Evolutionary conservation across 2,888 invertebrate species (phyloP).

Genomic region (Lasioglossum lativentre): DNA sequence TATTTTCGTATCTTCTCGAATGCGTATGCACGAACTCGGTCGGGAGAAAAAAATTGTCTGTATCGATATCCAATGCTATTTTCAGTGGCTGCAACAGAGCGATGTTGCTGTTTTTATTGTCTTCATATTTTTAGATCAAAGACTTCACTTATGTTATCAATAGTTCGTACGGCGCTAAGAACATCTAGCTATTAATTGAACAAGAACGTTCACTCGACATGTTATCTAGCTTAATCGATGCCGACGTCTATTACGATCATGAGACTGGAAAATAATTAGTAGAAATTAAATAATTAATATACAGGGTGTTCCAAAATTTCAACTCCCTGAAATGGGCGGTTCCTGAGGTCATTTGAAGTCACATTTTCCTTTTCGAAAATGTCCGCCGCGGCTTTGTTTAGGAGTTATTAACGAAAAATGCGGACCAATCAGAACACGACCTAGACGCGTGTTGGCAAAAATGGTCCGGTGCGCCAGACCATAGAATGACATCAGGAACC

Average conservation of each 20-base stretch:
- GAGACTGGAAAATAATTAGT: not conserved
- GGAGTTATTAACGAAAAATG: too few species aligned
- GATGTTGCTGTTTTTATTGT: not conserved
- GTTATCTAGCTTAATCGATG: not conserved
- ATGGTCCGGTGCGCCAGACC: too few species aligned
- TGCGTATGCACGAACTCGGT: conserved; percentile 2
- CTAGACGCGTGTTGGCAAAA: too few species aligned
- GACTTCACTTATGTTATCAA: not conserved
- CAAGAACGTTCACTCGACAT: not conserved
- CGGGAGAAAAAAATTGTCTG: conserved; percentile 11
- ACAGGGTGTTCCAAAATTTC: too few species aligned
- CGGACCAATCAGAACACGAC: too few species aligned
- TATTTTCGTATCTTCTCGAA: conserved; percentile 35
- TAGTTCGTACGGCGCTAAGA: not conserved
- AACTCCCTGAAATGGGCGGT: too few species aligned
- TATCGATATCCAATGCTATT: conserved; percentile 14
- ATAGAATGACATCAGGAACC: too few species aligned
- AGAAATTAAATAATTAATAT: not conserved
- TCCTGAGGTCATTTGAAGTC: too few species aligned
- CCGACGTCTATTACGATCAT: not conserved
- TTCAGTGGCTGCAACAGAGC: not conserved
- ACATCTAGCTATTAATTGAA: not conserved
- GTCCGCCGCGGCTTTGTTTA: too few species aligned
- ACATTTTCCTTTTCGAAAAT: too few species aligned
- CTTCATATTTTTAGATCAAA: not conserved